Evolutionary conservation across 2,113 vertebrate genomes (phyloP).

Genomic region (Clinocottus analis): DNA sequence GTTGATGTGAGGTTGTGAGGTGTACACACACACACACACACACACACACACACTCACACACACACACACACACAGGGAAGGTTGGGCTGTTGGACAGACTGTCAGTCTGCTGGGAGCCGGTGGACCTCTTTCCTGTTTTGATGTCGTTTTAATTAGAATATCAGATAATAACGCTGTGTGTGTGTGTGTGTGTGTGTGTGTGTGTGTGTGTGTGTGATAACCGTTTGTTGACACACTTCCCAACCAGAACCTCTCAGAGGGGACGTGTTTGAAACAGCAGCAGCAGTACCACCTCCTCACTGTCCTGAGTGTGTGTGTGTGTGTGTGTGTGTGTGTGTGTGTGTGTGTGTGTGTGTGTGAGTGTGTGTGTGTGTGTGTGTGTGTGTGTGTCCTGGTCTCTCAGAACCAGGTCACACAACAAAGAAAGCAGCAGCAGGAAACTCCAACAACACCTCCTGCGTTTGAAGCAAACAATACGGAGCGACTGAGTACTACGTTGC

Average conservation of each 20-base stretch:
- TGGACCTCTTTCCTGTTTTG: slow-evolving; percentile 73
- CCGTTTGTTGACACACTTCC: slow-evolving; percentile 66
- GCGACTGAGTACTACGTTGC: no score
- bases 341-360: slow-evolving; percentile 18
- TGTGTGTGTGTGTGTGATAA: slow-evolving; percentile 39
- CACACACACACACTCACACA: slow-evolving; percentile 22
- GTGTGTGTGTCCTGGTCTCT: slow-evolving; percentile 37
- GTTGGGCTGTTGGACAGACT: slow-evolving; percentile 69
- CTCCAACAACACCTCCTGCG: background rate
- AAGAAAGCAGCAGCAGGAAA: slow-evolving; percentile 14
- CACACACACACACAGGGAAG: slow-evolving; percentile 39
- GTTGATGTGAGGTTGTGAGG: slow-evolving; percentile 2
- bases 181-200: slow-evolving; percentile 41
- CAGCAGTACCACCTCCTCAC: slow-evolving; percentile 55
- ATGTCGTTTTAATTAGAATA: slow-evolving; percentile 75
- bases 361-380: slow-evolving; percentile 16
- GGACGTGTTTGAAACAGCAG: slow-evolving; percentile 51
- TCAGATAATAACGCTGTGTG: slow-evolving; percentile 39
- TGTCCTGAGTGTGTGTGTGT: slow-evolving; percentile 32
- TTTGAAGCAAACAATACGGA: background rate
- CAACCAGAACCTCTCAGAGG: slow-evolving; percentile 49
- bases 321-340: slow-evolving; percentile 7
- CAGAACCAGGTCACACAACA: slow-evolving; percentile 42
- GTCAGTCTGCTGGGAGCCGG: slow-evolving; percentile 55
- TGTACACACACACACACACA: slow-evolving; percentile 12